phyloP scores from a whole-genome alignment of 2,113 vertebrate genomes.

The Vimba vimba region DNA sequence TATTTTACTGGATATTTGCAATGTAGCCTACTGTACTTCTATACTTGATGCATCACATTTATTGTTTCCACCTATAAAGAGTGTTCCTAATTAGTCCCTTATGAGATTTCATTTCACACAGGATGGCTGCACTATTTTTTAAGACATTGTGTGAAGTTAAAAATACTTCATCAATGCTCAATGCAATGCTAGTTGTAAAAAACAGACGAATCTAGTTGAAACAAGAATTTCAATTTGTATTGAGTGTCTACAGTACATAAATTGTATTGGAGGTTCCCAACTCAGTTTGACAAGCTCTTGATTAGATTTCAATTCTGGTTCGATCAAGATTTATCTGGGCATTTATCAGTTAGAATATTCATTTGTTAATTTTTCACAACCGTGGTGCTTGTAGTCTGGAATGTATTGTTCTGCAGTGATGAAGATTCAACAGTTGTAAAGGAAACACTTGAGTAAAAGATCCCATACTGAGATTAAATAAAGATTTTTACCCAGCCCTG shows the following conservation, averaged over 20 bases:
- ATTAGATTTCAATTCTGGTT: background rate
- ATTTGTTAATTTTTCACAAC: no score
- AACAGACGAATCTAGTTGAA: background rate
- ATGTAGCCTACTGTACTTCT: background rate
- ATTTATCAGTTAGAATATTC: background rate
- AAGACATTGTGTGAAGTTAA: background rate
- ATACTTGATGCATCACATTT: background rate
- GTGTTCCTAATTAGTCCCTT: background rate
- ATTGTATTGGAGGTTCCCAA: background rate
- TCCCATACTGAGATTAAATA: background rate
- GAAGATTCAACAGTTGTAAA: background rate
- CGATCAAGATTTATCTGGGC: background rate
- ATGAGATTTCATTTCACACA: background rate
- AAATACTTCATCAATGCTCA: background rate
- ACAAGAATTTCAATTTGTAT: background rate
- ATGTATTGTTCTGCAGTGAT: background rate
- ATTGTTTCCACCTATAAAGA: background rate
- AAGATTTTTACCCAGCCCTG: background rate
- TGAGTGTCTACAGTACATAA: background rate
- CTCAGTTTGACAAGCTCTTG: background rate
- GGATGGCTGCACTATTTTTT: background rate
- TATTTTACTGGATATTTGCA: background rate
- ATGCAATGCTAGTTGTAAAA: conserved; percentile 5
- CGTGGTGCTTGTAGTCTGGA: background rate
- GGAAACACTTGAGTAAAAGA: background rate